Base-by-base conservation (phyloP, 30 jellyfish, hydroid and myxozoan species). In the Clytia hemisphaerica region DNA sequence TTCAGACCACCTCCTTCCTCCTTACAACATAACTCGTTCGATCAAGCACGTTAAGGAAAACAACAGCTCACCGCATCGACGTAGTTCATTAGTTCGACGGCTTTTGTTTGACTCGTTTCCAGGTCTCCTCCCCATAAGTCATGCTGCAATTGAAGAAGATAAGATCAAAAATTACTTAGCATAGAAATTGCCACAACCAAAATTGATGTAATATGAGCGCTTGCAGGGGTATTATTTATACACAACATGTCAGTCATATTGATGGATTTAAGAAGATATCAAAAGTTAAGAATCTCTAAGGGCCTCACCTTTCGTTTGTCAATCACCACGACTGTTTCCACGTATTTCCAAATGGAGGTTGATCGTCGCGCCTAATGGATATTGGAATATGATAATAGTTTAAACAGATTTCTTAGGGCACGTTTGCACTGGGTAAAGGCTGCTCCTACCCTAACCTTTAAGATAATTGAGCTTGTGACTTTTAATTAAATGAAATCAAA, bases 291-390 rank as follows among this genome's bases (percentile, higher is more conserved):
- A n/a, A n/a, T n/a, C n/a, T n/a, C 69, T 33, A 18, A 33, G 34
- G 77, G 6, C 7, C 27, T 49, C 38, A 83, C 95, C 92, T 76
- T 79, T 75, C 95, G 49, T 36, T 83, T 83, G 68, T 83, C 95
- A 28, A 66, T 62, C 16, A 83, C 87, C 12, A 83, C 16, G 21
- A 65, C 87, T 22, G 68, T 44, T 25, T 84, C 81, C 4, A 83
- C 70, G 25, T 75, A 83, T 33, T 75, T 83, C 26, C n/a, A n/a
- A n/a, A n/a, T n/a, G n/a, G n/a, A n/a, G n/a, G n/a, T n/a, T n/a
- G n/a, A n/a, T n/a, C n/a, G n/a, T n/a, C n/a, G n/a, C n/a, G n/a
- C n/a, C n/a, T n/a, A n/a, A n/a, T n/a, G n/a, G n/a, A n/a, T n/a
- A n/a, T n/a, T n/a, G n/a, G n/a, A n/a, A n/a, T n/a, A n/a, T n/a